Percentiles rank a stretch among this genome's conserved stretches.
phyloP scores from a whole-genome alignment of 2,113 vertebrate genomes.

The Labeo rohita region DNA sequence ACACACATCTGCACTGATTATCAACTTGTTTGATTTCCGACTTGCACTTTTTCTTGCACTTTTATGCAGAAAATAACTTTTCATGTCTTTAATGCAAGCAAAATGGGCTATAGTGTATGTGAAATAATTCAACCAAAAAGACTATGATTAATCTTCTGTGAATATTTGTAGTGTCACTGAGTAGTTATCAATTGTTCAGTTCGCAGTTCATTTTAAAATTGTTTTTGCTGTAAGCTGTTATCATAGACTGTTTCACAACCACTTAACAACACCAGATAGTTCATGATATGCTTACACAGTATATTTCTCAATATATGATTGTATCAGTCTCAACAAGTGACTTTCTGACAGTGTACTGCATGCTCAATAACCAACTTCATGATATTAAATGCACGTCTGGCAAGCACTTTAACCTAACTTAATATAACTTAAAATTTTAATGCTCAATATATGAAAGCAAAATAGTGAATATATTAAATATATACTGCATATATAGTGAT shows the following conservation, averaged over 20 bases:
- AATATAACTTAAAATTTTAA: background rate
- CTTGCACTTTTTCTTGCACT: background rate
- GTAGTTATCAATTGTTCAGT: background rate
- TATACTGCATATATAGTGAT: too few relatives aligned
- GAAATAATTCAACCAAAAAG: background rate
- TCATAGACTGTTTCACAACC: background rate
- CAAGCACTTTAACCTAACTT: background rate
- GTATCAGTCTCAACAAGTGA: background rate
- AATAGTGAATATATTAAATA: background rate
- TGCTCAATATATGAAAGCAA: background rate
- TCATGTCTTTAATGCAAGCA: background rate
- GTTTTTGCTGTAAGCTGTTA: too few relatives aligned
- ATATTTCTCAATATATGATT: constrained; percentile 10
- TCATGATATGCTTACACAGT: background rate
- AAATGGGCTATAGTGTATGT: background rate
- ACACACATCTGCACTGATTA: background rate
- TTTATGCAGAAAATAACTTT: background rate
- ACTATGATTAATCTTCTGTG: background rate
- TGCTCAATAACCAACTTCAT: background rate
- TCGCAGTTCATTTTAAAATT: background rate
- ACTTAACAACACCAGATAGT: background rate
- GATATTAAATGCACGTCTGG: background rate
- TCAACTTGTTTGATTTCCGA: background rate
- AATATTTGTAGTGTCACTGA: background rate
- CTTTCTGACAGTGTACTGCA: too few relatives aligned